A percentile compares a stretch with the other conserved stretches of the same genome.
Evolutionary conservation across 2,797 vertebrate species (phyloP).

Genomic region (Parauchenoglanis punctatus): DNA sequence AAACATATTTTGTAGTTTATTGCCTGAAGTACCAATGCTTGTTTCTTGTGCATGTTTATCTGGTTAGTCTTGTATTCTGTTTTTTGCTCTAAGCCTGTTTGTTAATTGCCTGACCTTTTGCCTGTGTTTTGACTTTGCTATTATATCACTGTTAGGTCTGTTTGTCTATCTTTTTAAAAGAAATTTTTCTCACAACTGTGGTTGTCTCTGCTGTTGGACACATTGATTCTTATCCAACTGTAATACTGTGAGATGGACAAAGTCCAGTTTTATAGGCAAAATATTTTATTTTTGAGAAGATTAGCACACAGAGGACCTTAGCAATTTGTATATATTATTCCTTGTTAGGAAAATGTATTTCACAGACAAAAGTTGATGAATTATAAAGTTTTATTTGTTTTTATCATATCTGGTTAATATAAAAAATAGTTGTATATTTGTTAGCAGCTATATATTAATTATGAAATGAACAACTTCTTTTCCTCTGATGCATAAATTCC

Average conservation of each 20-base stretch:
- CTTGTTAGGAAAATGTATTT: neutral
- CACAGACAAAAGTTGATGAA: neutral
- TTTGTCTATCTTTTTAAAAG: neutral
- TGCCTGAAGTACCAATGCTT: neutral
- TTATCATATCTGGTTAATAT: neutral
- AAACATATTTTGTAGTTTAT: neutral
- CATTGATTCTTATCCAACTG: neutral
- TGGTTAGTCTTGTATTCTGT: neutral
- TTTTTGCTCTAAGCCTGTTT: neutral
- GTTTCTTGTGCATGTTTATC: neutral
- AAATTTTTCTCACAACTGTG: neutral
- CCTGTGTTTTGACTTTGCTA: neutral
- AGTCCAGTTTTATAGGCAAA: neutral
- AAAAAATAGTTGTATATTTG: neutral
- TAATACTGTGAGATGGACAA: neutral
- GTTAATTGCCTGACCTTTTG: neutral
- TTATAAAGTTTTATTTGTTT: neutral
- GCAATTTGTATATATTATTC: neutral
- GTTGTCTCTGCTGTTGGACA: neutral
- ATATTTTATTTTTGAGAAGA: neutral
- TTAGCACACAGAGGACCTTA: neutral
- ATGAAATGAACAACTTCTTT: neutral
- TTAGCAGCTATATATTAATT: neutral
- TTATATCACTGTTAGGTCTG: neutral
- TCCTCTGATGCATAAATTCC: neutral